Base-by-base conservation (phyloP, 2,797 vertebrate genomes). In the Scleropages formosus region DNA sequence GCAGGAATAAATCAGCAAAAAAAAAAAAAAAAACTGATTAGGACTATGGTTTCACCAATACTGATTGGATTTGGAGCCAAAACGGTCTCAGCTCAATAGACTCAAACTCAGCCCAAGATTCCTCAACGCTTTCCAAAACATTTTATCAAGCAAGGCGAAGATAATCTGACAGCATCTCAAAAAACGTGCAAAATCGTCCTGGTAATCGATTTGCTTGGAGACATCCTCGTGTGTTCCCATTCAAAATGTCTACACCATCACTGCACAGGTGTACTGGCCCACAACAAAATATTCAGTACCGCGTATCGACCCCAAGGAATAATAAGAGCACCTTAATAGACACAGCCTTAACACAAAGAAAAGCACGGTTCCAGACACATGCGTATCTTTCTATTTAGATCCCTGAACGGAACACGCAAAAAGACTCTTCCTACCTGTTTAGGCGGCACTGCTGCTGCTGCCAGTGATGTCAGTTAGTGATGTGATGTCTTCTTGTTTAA, bases 401-500 rank as follows among this genome's bases (percentile, higher is more conserved):
- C 10, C 12, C 56, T 56, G 53, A 12, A 10, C 49, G 10, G 53
- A 9, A 56, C 11, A 9, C 11, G 56, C 11, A 56, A 56, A 2
- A 56, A 18, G 9, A 56, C 18, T 56, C 53, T 56, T 56, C 16
- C 69, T 79, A 84, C 91, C 88, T 91, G 89, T 79, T 66, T 77
- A 73, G 77, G 71, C 74, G 31, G 60, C 62, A 59, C 68, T 77
- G 70, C 44, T 22, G 63, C 73, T 78, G 63, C 73, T 78, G 77
- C 64, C 78, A 85, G 82, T 75, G 79, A 79, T 81, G 84, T 82
- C 82, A 86, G 80, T 87, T 76, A 85, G 11, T 78, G 74, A 75
- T 51, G 53, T 78, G 51, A 78, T 83, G 79, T 78, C 84, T 78
- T 78, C 75, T 80, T 56, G 60, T 61, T 75, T 79, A 77, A 67